Evolutionary conservation across 2,888 invertebrate species (phyloP).

Genomic region (Drosophila sordidula): DNA sequence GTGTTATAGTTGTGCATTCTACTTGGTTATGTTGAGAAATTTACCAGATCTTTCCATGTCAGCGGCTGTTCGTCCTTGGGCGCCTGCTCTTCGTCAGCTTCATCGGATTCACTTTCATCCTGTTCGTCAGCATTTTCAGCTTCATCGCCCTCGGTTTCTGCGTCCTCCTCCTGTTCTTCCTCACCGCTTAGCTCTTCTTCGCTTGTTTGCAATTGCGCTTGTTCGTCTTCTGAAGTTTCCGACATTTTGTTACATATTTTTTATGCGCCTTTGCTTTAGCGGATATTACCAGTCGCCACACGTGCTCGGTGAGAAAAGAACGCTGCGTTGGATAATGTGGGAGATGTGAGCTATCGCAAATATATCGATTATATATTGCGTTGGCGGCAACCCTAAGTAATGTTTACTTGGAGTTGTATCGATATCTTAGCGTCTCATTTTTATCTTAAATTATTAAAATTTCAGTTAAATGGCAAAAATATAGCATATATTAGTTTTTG

Average conservation of each 20-base stretch:
- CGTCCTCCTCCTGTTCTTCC: slow-evolving; percentile 37
- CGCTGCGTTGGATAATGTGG: neutral
- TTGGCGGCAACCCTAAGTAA: slow-evolving; percentile 14
- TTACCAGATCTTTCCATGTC: slow-evolving; percentile 88
- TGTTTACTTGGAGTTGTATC: neutral
- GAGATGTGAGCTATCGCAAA: neutral
- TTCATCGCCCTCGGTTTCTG: slow-evolving; percentile 21
- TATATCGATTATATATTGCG: slow-evolving; percentile 5
- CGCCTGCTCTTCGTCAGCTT: slow-evolving; percentile 25
- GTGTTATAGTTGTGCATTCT: neutral
- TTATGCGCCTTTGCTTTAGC: slow-evolving; percentile 19
- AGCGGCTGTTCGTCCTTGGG: slow-evolving; percentile 58
- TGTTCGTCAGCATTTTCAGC: slow-evolving; percentile 39
- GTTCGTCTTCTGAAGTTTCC: slow-evolving; percentile 82
- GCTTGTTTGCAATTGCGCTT: slow-evolving; percentile 57
- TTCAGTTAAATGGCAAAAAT: neutral
- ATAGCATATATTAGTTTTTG: neutral
- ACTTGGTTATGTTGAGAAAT: neutral
- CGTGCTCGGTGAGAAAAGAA: slow-evolving; percentile 51
- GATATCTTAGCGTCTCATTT: slow-evolving; percentile 1
- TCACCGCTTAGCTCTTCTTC: slow-evolving; percentile 64
- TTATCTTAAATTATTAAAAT: neutral
- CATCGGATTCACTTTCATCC: slow-evolving; percentile 1
- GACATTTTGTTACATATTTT: slow-evolving; percentile 74
- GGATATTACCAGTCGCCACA: slow-evolving; percentile 48